These are phyloP conservation scores for Helarctos malayanus DNA, from an alignment of 2,797 vertebrate species.

Conservation along the genomic window DNA sequence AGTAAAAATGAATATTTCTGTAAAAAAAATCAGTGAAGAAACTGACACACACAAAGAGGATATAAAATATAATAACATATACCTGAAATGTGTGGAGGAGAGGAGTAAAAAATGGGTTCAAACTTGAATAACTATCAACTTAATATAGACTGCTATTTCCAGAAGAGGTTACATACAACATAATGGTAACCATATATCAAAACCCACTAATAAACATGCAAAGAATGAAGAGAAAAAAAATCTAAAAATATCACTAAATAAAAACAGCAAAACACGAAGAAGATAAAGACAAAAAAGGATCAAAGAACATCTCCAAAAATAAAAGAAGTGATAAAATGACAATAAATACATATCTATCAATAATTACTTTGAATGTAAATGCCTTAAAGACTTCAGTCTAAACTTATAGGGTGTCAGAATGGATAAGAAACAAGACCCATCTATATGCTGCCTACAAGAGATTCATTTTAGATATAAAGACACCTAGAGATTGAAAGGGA, in stretches of 20 bases:
- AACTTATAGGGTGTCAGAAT: neutral
- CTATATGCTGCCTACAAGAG: neutral
- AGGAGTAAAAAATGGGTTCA: neutral
- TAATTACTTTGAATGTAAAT: neutral
- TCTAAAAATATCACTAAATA: neutral
- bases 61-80: neutral
- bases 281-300: neutral
- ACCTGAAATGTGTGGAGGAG: neutral
- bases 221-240: neutral
- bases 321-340: neutral
- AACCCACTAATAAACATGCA: neutral
- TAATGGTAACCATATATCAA: neutral
- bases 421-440: neutral
- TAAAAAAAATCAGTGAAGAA: neutral
- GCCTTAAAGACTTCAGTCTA: neutral
- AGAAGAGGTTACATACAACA: neutral
- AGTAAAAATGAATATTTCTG: neutral
- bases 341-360: neutral
- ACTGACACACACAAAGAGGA: neutral
- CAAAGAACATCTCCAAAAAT: neutral
- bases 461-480: neutral
- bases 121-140: neutral
- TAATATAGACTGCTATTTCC: neutral
- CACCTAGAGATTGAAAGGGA: neutral
- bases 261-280: neutral